Percentiles rank a stretch among this genome's conserved stretches.
These are phyloP conservation scores for Proteles cristata DNA, from an alignment of 2,113 vertebrate species.

Conservation along the genomic window DNA sequence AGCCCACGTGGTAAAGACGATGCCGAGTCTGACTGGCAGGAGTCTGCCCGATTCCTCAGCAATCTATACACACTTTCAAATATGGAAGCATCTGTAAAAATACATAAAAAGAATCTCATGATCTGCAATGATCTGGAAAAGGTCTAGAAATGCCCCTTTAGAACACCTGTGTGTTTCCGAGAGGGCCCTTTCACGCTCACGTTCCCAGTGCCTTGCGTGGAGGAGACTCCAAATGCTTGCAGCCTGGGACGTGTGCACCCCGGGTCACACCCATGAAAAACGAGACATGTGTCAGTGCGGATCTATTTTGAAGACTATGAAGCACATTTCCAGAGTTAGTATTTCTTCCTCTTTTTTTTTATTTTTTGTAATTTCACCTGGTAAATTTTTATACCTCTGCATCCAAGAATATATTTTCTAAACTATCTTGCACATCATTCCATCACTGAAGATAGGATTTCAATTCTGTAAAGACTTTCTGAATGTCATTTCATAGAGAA, in stretches of 20 bases:
- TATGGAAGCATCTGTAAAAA: not conserved
- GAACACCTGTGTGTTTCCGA: rapidly evolving
- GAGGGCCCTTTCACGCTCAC: rapidly evolving
- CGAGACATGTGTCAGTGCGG: rapidly evolving
- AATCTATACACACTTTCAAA: not conserved
- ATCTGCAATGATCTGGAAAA: not conserved
- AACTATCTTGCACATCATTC: not conserved
- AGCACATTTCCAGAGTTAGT: not conserved
- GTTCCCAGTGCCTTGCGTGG: rapidly evolving
- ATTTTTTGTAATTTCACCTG: not conserved
- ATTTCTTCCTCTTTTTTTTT: not conserved
- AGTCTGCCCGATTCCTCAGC: not conserved
- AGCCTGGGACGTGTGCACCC: not conserved
- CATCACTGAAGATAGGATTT: not conserved
- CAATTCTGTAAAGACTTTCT: not conserved
- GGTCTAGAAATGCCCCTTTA: not conserved
- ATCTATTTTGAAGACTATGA: not conserved
- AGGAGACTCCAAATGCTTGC: too few relatives aligned
- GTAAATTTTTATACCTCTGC: not conserved
- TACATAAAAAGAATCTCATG: not conserved
- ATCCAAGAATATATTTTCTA: not conserved
- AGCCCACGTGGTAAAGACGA: rapidly evolving
- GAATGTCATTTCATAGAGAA: not conserved
- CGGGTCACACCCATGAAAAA: not conserved
- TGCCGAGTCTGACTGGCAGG: rapidly evolving